These are phyloP conservation scores for Drosophila prolongata DNA, from an alignment of 2,888 invertebrate species.

Conservation along the genomic window DNA sequence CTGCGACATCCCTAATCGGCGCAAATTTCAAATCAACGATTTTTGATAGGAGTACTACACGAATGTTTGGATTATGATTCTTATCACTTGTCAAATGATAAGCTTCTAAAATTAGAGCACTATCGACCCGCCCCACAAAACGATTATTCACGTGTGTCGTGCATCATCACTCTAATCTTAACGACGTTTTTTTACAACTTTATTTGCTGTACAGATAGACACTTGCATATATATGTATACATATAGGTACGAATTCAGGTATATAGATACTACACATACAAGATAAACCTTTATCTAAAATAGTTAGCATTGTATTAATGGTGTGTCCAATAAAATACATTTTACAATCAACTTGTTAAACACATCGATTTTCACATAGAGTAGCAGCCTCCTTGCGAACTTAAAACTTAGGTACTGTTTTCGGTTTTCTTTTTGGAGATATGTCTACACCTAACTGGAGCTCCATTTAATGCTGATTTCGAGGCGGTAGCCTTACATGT, in stretches of 20 bases:
- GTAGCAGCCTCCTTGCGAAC: slow-evolving; percentile 45
- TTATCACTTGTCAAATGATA: slow-evolving; percentile 30
- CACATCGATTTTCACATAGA: slow-evolving; percentile 60
- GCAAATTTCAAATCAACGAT: slow-evolving; percentile 19
- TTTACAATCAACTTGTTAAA: slow-evolving; percentile 59
- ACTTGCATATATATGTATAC: slow-evolving; percentile 47
- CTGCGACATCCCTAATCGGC: slow-evolving; percentile 12
- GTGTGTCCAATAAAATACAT: slow-evolving; percentile 48
- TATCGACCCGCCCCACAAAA: slow-evolving; percentile 11
- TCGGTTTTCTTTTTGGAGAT: slow-evolving; percentile 34
- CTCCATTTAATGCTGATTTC: neutral
- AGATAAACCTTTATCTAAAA: slow-evolving; percentile 67
- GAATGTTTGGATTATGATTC: slow-evolving; percentile 19
- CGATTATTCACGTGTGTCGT: slow-evolving; percentile 19
- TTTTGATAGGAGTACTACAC: slow-evolving; percentile 1
- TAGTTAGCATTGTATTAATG: slow-evolving; percentile 51
- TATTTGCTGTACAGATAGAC: slow-evolving; percentile 44
- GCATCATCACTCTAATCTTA: slow-evolving; percentile 14
- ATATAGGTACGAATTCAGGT: slow-evolving; percentile 45
- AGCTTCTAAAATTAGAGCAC: slow-evolving; percentile 24
- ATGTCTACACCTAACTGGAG: slow-evolving; percentile 58
- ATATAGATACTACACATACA: slow-evolving; percentile 43
- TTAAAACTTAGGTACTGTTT: slow-evolving; percentile 68
- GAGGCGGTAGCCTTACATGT: slow-evolving; percentile 85
- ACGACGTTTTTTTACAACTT: slow-evolving; percentile 59